Evolutionary conservation across 2,888 invertebrate species (phyloP).

Genomic region (Drosophila monieri): DNA sequence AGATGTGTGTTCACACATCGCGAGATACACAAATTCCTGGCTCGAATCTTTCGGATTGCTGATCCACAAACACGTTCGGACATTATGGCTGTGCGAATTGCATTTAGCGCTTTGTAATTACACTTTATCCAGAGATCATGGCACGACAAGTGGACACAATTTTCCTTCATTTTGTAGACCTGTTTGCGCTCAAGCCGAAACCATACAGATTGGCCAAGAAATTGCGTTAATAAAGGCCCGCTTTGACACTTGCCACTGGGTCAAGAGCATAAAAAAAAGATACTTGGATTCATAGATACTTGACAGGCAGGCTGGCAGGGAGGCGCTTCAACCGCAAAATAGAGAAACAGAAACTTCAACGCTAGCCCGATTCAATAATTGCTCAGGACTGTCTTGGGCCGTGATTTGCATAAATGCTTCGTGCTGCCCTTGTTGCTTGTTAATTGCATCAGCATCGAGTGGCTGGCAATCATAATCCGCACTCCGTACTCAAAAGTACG

Average conservation of each 20-base stretch:
- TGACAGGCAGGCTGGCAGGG: conserved; percentile 9
- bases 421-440: conserved; percentile 61
- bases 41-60: conserved; percentile 4
- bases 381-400: conserved; percentile 40
- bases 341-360: conserved; percentile 10
- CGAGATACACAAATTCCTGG: conserved; percentile 8
- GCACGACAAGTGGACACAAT: conserved; percentile 40
- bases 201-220: conserved; percentile 39
- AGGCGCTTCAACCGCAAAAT: conserved; percentile 39
- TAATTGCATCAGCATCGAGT: conserved; percentile 62
- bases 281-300: conserved; percentile 19
- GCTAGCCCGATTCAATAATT: conserved; percentile 43
- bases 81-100: conserved; percentile 62
- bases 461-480: conserved; percentile 66
- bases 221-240: conserved; percentile 54
- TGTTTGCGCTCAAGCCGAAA: conserved; percentile 32
- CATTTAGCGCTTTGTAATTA: conserved; percentile 65
- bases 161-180: conserved; percentile 38
- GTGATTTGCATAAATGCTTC: conserved; percentile 73
- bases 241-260: conserved; percentile 69
- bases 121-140: conserved; percentile 55
- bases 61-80: conserved; percentile 29
- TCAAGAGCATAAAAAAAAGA: conserved; percentile 62
- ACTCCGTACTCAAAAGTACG: conserved; percentile 18
- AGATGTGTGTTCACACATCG: conserved; percentile 23